phyloP scores from a whole-genome alignment of 2,113 vertebrate genomes.

The Gobius niger region DNA sequence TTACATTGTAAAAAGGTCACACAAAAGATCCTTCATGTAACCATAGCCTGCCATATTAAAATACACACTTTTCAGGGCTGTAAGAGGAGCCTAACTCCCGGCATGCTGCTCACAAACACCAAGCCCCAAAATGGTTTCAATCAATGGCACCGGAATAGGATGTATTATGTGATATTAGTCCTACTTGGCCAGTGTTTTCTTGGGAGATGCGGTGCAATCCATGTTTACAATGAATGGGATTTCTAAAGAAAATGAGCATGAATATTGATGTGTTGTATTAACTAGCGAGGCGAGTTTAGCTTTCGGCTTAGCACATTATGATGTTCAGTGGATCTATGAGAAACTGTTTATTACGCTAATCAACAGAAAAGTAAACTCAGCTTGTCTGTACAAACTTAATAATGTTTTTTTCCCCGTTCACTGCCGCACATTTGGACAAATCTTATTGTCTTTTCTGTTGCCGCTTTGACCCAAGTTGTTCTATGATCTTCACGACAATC shows the following conservation, averaged over 20 bases:
- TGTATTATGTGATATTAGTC: conserved; percentile 16
- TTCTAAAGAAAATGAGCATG: conserved; percentile 9
- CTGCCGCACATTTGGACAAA: not conserved
- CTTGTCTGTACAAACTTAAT: not conserved
- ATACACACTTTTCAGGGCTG: conserved; percentile 26
- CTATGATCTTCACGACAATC: too few species aligned
- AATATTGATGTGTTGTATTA: conserved; percentile 10
- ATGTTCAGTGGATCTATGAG: not conserved
- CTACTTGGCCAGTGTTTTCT: conserved; percentile 13
- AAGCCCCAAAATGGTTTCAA: conserved; percentile 19
- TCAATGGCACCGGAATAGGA: conserved; percentile 25
- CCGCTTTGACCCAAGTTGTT: too few species aligned
- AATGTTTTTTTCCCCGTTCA: not conserved
- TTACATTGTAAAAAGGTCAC: conserved; percentile 41
- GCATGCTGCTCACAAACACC: conserved; percentile 18
- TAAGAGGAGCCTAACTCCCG: conserved; percentile 23
- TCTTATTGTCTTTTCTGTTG: not conserved
- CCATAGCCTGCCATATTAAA: conserved; percentile 23
- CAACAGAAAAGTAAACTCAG: not conserved
- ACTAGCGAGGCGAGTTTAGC: too few species aligned
- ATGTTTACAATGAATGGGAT: conserved; percentile 16
- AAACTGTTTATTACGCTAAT: not conserved
- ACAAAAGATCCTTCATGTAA: conserved; percentile 44
- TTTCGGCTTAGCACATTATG: not conserved
- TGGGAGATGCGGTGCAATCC: conserved; percentile 8